Conservation (phyloP, 2,113 vertebrate genomes). For the Urocynchramus pylzowi region DNA sequence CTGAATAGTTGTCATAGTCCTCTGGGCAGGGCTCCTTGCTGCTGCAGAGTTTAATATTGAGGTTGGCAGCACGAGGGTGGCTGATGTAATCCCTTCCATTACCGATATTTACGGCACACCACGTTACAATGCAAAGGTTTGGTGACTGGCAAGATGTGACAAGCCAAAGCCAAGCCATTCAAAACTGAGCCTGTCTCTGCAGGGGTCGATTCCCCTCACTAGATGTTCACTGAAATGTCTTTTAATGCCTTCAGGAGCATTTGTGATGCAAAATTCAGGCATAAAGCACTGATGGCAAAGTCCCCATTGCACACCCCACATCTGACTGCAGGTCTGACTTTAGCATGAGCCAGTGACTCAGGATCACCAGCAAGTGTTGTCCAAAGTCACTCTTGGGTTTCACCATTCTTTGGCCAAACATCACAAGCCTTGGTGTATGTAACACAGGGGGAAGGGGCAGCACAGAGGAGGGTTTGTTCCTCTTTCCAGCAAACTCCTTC, state of each 20-base stretch:
- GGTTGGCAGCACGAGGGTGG: conserved; percentile 33
- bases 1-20: conserved; percentile 57
- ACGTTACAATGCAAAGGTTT: conserved; percentile 11
- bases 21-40: conserved; percentile 48
- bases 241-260: neutral
- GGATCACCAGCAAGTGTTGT: neutral
- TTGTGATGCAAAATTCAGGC: neutral
- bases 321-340: neutral
- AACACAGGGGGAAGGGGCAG: neutral
- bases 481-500: neutral
- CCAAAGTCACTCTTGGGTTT: conserved; percentile 1
- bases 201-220: neutral
- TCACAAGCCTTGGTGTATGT: neutral
- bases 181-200: neutral
- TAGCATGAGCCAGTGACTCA: neutral
- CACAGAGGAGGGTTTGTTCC: neutral
- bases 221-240: neutral
- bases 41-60: conserved; percentile 50
- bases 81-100: conserved; percentile 61
- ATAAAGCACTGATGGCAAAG: neutral
- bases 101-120: conserved; percentile 19
- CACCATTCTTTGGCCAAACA: neutral
- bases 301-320: neutral
- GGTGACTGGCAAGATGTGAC: neutral
- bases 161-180: conserved; percentile 5